Evolutionary conservation across 37 sponge, comb jelly and placozoan genomes (phyloP), one percentile per base, ranked within the genome.

Genomic region (Oopsacas minuta): DNA sequence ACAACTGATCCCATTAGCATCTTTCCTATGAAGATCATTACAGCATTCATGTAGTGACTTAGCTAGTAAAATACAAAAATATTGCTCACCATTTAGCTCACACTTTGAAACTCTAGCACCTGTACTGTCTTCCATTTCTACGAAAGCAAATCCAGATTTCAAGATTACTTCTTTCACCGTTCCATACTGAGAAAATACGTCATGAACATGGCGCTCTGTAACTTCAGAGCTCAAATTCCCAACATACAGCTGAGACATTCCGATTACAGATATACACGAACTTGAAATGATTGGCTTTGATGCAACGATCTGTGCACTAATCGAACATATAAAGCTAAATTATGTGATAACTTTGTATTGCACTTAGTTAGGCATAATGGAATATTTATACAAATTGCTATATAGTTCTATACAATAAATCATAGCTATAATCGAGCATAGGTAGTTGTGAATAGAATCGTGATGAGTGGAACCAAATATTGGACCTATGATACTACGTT

Each of bases 111-210:
- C 53, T 7, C 92, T 90, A 0, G 91, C 92, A 23, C 86, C 81
- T 38, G 52, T 30, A 17, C 91, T 81, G 17, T 39, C 83, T 36
- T 94, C 94, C 52, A 87, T 88, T 84, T 90, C 94, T 36, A 94
- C 90, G 52, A 94, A 94, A n/a, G 94, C 92, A 84, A 92, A 94
- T 22, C 92, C 92, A 46, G 87, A 88, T 85, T 94, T 94, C 94
- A 94, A 90, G 28, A 91, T 91, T 0, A 90, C 89, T 39, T 91
- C 92, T 0, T 90, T 37, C 81, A 94, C 89, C 0, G 39, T 35
- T 0, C 94, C 94, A 82, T 90, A 92, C 85, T 89, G 88, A 38
- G 88, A 87, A 53, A 94, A 94, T 20, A 94, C 81, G 0, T 83
- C 82, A 25, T 86, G 84, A 12, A 94, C 75, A 36, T 83, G 87